phyloP scores from a whole-genome alignment of 2,888 invertebrate species.

The Epirrhoe alternata region DNA sequence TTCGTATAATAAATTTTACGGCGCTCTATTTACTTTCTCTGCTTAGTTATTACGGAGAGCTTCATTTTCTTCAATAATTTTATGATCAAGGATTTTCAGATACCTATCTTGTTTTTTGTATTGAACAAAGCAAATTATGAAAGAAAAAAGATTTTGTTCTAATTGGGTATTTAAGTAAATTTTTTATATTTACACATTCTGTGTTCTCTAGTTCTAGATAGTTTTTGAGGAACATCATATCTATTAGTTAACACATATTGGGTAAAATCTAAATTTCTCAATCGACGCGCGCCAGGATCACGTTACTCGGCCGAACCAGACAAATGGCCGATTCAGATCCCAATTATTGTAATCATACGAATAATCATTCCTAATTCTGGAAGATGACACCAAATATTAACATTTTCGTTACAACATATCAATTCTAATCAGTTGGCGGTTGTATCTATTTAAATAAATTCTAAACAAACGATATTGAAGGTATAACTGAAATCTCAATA shows the following conservation, averaged over 20 bases:
- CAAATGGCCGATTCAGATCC: constrained; percentile 14
- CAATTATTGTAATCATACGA: constrained; percentile 26
- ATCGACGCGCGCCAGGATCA: constrained; percentile 9
- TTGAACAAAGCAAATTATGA: not conserved
- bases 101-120: not conserved
- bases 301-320: constrained; percentile 25
- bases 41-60: not conserved
- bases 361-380: constrained; percentile 21
- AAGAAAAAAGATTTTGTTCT: not conserved
- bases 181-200: too few relatives aligned
- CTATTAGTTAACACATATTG: not conserved
- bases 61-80: not conserved
- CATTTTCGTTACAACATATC: constrained; percentile 12
- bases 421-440: constrained; percentile 16
- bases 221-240: not conserved
- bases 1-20: constrained; percentile 9
- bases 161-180: too few relatives aligned
- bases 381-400: constrained; percentile 7
- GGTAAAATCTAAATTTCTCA: constrained; percentile 15
- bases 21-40: constrained; percentile 5
- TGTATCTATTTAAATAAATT: constrained; percentile 26
- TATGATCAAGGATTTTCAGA: not conserved
- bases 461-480: constrained; percentile 15
- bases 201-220: not conserved
- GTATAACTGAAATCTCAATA: constrained; percentile 23